Percentiles rank a stretch among this genome's conserved stretches.
phyloP scores from a whole-genome alignment of 2,888 invertebrate species.

The Zhuqinia jingwanae region DNA sequence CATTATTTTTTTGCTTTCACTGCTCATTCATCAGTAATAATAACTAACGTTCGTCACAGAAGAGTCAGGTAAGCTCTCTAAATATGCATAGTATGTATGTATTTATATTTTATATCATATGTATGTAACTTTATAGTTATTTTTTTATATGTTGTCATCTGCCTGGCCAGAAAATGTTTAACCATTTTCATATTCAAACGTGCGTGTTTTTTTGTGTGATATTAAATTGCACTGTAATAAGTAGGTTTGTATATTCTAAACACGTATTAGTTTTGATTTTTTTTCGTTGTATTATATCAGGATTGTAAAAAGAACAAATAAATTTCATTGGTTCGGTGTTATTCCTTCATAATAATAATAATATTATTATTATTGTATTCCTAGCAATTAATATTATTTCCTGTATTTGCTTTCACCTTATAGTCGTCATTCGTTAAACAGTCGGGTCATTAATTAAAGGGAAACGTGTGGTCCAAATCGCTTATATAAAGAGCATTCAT shows the following conservation, averaged over 20 bases:
- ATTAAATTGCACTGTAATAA: slow-evolving; percentile 26
- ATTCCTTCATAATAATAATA: slow-evolving; percentile 24
- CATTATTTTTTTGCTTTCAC: slow-evolving; percentile 65
- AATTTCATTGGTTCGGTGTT: slow-evolving; percentile 61
- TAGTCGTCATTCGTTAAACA: slow-evolving; percentile 50
- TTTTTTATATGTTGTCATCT: slow-evolving; percentile 22
- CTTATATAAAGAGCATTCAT: neutral
- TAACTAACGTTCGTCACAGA: slow-evolving; percentile 72
- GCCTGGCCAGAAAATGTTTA: slow-evolving; percentile 39
- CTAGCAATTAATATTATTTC: neutral
- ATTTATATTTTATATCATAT: slow-evolving; percentile 19
- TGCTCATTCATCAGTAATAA: slow-evolving; percentile 64
- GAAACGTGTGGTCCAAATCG: too few relatives aligned
- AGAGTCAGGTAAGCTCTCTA: slow-evolving; percentile 74
- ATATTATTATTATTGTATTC: too few relatives aligned
- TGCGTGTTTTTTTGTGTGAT: slow-evolving; percentile 17
- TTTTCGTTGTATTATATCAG: slow-evolving; percentile 67
- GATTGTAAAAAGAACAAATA: slow-evolving; percentile 47
- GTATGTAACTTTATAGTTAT: neutral
- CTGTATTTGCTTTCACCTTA: neutral
- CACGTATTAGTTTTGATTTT: slow-evolving; percentile 37
- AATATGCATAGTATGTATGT: slow-evolving; percentile 60
- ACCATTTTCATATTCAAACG: slow-evolving; percentile 14
- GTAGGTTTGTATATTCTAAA: slow-evolving; percentile 12
- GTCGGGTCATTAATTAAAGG: slow-evolving; percentile 44